Base-by-base conservation (phyloP, 2,888 invertebrate genomes). In the Cosmorhoe ocellata region DNA sequence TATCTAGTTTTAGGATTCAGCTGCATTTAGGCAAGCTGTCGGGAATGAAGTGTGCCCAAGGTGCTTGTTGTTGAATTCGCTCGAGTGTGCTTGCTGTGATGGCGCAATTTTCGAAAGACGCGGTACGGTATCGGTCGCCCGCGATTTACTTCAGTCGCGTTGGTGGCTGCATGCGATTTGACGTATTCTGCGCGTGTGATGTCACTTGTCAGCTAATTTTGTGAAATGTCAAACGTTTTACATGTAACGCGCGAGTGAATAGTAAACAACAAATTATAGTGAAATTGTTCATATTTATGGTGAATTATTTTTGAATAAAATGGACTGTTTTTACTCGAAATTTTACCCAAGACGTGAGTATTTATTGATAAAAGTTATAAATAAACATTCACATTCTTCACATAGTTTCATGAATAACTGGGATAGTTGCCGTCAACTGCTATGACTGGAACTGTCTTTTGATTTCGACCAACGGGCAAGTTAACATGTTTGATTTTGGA, bases 31-130 rank as follows among this genome's bases (percentile, higher is more conserved):
- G 77, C 74, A 73, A 79, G 88, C 81, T 79, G 77, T 81, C 79
- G 84, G 83, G 85, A 81, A 86, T 84, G 88, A 86, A 88, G 84
- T 87, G 86, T 85, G 87, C 80, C 83, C 84, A 81, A 85, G 83
- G 86, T 87, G 89, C 82, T 88, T 89, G 88, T 88, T 88, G 89
- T 87, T 89, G 74, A 86, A 80, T 87, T 89, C 86, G 88, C 87
- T 79, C 81, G 84, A 87, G 85, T 89, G 85, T 88, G 86, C 83
- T 85, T 88, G 84, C 82, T 84, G 83, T 77, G 87, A 90, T 90
- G 90, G 90, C 90, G 91, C 91, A 91, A 91, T 91, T 91, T 91
- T 91, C 91, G 91, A 90, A 90, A 90, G 90, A 90, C 90, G 90
- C 90, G 90, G 90, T 90, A 81, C 86, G 87, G 89, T 85, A 84